Conservation (phyloP, 2,888 invertebrate genomes). For the Melanargia galathea region DNA sequence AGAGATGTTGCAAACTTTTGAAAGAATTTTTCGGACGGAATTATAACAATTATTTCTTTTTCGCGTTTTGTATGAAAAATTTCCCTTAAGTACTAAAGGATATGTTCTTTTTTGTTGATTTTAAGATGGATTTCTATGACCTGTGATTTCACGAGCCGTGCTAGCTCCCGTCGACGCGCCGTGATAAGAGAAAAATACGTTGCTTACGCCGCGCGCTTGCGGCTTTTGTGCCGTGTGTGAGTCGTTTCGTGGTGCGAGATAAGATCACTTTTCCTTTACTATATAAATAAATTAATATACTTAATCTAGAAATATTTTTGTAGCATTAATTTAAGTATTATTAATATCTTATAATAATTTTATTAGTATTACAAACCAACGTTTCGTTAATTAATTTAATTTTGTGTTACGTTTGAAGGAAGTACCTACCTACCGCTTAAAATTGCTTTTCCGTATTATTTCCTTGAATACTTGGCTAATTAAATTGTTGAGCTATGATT, state of each 20-base stretch:
- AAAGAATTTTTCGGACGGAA: constrained; percentile 8
- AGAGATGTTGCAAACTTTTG: constrained; percentile 3
- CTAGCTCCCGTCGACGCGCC: too few relatives aligned
- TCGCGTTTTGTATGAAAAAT: neutral
- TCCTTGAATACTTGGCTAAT: neutral
- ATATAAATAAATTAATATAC: too few relatives aligned
- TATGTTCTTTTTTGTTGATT: neutral
- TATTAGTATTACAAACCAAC: constrained; percentile 4
- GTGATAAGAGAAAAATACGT: too few relatives aligned
- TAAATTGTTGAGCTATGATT: constrained; percentile 4
- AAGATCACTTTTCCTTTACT: too few relatives aligned
- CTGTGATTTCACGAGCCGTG: too few relatives aligned
- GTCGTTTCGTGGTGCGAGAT: too few relatives aligned
- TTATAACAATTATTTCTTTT: constrained; percentile 12
- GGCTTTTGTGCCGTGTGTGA: too few relatives aligned
- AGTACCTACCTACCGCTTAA: neutral
- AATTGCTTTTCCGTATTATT: constrained; percentile 9
- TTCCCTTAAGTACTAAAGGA: neutral
- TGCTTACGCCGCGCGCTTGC: too few relatives aligned
- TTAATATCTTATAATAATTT: neutral
- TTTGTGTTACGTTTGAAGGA: constrained; percentile 1
- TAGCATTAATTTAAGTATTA: neutral
- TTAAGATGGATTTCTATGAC: too few relatives aligned
- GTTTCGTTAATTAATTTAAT: constrained; percentile 14
- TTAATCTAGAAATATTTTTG: neutral